Percentiles rank a stretch among this genome's conserved stretches.
These are phyloP conservation scores for Diabrotica undecimpunctata DNA, from an alignment of 1,140 invertebrate species.

Conservation along the genomic window DNA sequence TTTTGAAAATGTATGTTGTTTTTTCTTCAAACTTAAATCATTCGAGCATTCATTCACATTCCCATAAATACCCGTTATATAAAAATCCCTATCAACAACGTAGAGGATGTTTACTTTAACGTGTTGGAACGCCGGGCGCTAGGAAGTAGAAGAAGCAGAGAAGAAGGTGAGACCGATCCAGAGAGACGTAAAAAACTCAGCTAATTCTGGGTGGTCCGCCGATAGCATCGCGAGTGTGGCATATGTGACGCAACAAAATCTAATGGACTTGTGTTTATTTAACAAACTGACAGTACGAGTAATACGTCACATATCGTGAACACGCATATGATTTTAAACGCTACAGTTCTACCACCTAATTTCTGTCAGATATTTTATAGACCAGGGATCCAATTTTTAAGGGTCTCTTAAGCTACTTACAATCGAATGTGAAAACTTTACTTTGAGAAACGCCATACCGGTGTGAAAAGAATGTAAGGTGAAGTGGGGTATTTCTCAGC, in stretches of 20 bases:
- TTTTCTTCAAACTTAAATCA: too few species aligned
- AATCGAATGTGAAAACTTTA: too few species aligned
- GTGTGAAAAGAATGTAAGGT: too few species aligned
- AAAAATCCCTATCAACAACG: too few species aligned
- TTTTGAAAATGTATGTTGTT: too few species aligned
- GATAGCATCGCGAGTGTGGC: conserved; percentile 27
- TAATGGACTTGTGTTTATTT: conserved; percentile 48
- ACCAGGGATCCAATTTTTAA: background rate
- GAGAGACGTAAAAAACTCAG: conserved; percentile 2
- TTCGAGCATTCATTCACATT: too few species aligned
- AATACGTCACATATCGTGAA: conserved; percentile 39
- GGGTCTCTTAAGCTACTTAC: too few species aligned
- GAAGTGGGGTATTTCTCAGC: too few species aligned
- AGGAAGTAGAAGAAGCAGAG: background rate
- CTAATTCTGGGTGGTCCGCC: conserved; percentile 35
- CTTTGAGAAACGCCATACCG: too few species aligned
- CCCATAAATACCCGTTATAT: too few species aligned
- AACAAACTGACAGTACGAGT: conserved; percentile 41
- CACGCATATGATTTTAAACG: conserved; percentile 21
- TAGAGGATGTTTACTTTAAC: conserved; percentile 17
- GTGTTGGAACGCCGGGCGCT: conserved; percentile 16
- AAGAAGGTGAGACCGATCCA: background rate
- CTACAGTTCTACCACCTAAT: conserved; percentile 15
- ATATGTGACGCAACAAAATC: conserved; percentile 44
- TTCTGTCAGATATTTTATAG: conserved; percentile 1